Conservation (phyloP, 2,113 vertebrate species). For the Hippotragus niger region DNA sequence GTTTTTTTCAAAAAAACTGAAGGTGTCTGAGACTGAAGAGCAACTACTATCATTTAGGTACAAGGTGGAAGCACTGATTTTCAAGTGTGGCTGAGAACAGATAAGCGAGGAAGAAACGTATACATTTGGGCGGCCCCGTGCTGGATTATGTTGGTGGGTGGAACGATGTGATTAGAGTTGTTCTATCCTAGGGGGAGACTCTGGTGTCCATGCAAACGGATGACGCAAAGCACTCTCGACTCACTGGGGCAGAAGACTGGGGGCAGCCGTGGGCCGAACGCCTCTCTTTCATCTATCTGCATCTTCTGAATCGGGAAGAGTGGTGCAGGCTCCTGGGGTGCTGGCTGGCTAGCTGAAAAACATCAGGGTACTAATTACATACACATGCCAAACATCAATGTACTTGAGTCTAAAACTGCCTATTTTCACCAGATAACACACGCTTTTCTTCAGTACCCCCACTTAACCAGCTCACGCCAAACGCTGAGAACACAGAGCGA, state of each 20-base stretch:
- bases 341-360: constrained; percentile 53
- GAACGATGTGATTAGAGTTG: accelerated
- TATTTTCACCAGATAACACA: not conserved
- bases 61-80: not conserved
- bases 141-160: accelerated
- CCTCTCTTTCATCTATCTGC: constrained; percentile 76
- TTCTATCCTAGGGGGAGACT: not conserved
- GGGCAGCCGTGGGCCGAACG: constrained; percentile 94
- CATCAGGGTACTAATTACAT: not conserved
- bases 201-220: not conserved
- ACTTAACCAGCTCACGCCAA: not conserved
- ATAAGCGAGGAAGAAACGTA: accelerated
- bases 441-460: not conserved
- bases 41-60: not conserved
- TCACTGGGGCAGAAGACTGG: constrained; percentile 83
- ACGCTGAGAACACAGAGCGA: not conserved
- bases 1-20: not conserved
- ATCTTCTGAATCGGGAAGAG: constrained; percentile 59
- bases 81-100: not conserved
- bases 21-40: not conserved
- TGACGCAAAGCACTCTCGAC: not conserved
- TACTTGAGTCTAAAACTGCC: not conserved
- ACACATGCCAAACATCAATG: not conserved
- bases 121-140: accelerated
- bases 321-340: not conserved